Conservation (phyloP, 2,888 invertebrate species). For the Cheilosia variabilis region DNA sequence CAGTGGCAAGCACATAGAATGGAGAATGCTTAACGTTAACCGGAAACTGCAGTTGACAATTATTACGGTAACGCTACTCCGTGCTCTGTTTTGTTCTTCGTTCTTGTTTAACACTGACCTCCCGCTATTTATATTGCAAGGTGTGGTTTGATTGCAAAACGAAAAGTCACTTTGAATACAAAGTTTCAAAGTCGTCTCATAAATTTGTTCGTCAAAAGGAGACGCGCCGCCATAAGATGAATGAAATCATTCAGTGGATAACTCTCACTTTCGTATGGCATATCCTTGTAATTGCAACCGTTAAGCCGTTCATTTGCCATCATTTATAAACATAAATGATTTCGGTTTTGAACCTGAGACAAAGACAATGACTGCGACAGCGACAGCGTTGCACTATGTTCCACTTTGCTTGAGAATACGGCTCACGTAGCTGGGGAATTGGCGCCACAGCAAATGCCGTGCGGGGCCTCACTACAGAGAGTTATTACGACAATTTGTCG, state of each 20-base stretch:
- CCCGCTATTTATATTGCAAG: slow-evolving; percentile 13
- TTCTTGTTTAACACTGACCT: slow-evolving; percentile 60
- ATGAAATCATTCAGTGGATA: slow-evolving; percentile 54
- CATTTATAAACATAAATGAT: slow-evolving; percentile 58
- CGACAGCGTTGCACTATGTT: background rate
- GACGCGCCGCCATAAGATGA: slow-evolving; percentile 39
- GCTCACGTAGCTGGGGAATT: slow-evolving; percentile 67
- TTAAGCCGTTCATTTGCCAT: slow-evolving; percentile 64
- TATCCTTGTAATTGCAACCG: slow-evolving; percentile 69
- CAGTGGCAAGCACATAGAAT: slow-evolving; percentile 49
- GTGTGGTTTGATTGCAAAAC: slow-evolving; percentile 3
- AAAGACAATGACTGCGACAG: slow-evolving; percentile 14
- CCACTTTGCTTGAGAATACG: slow-evolving; percentile 55
- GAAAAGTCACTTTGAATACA: slow-evolving; percentile 18
- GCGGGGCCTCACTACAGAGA: slow-evolving; percentile 46
- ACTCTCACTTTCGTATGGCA: slow-evolving; percentile 63
- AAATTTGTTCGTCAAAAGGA: slow-evolving; percentile 36
- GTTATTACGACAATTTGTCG: slow-evolving; percentile 73
- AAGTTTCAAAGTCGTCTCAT: slow-evolving; percentile 41
- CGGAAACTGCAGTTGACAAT: slow-evolving; percentile 72
- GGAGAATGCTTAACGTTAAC: slow-evolving; percentile 61
- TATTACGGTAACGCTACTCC: slow-evolving; percentile 53
- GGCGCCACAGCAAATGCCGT: slow-evolving; percentile 66
- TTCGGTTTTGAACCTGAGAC: slow-evolving; percentile 67
- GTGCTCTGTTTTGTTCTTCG: slow-evolving; percentile 10